Evolutionary conservation across 2,797 vertebrate genomes (phyloP), one percentile per base, ranked within the genome.

Genomic region (Dryobates pubescens): DNA sequence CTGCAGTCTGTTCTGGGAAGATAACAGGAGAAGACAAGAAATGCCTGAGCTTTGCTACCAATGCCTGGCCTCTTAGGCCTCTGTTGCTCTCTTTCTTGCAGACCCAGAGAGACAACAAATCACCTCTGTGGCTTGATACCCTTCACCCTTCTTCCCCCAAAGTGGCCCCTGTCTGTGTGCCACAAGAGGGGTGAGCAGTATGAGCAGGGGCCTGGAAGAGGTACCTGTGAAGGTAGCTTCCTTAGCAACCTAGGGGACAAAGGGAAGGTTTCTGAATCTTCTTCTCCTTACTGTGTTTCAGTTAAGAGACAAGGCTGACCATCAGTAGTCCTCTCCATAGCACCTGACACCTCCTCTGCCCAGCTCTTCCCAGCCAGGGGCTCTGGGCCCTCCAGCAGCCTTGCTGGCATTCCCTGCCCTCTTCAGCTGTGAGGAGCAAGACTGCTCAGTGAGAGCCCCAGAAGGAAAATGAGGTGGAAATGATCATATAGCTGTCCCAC

Each of bases 121-220:
- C 45, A 56, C 17, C 22, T 78, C 51, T 9, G 3, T 30, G 51
- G n/a, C 72, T 1, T 2, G 3, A 75, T 19, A 53, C 2, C 27
- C 18, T 87, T 89, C 36, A 69, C 36, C 54, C 23, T 30, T 82
- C 54, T 30, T 86, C 73, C 38, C 34, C 20, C 23, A 73, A 20
- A 79, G 78, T 5, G 6, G 57, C 6, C 26, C 53, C n/a, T 61
- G 26, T 65, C 57, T 34, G 32, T 49, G 12, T 76, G 47, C 76
- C 23, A n/a, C 0, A 1, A 49, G 83, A 73, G 0, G 7, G 32
- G 17, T 2, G 2, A 41, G 36, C 6, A 2, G 5, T 34, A 13
- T 22, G 7, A 82, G 53, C 51, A 74, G 24, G 12, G 20, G 4
- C 26, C 57, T 0, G 3, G 27, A 18, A 71, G 41, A 73, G 43